Evolutionary conservation across 2,888 invertebrate genomes (phyloP), one percentile per base, ranked within the genome.

Genomic region (Yponomeuta cagnagella): DNA sequence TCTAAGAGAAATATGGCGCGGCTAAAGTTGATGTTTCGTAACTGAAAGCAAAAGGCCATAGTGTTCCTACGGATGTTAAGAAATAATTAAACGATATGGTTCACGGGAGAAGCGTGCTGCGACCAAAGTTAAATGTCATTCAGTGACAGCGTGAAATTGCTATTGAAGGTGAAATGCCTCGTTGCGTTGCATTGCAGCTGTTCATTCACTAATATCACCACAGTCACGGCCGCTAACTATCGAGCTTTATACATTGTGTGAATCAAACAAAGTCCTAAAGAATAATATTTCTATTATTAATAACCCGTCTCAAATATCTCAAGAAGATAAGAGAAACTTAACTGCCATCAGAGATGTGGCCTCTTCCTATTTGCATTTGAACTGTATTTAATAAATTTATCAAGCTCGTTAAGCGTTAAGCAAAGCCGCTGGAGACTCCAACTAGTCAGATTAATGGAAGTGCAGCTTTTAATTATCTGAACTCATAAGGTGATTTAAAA

Each of bases 391-490:
- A 23, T 23, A 23, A 12, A 30, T 33, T 31, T 2, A 33, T 31
- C 48, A 68, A 68, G 67, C 43, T 43, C 48, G 43, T 68, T 15
- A 68, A n/a, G 52, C 52, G 43, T 8, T 33, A 66, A 66, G n/a
- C 31, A 37, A 66, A 43, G 43, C 48, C 33, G 48, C 67, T 23
- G n/a, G 67, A 15, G n/a, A 15, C 37, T 4, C 10, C n/a, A 68
- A 43, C 68, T 52, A 68, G 68, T 68, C 31, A 68, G 68, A 52
- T 52, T 68, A 68, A 52, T 65, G 30, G 30, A 52, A 23, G 48
- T 52, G 30, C n/a, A 52, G n/a, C 23, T 67, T 67, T 67, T 30
- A 23, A 52, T 68, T 37, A 52, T 52, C 23, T 68, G n/a, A 68
- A 31, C 68, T 68, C 37, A 48, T 48, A 10, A 8, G 23, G 48